Percentiles rank a stretch among this genome's conserved stretches.
phyloP scores from a whole-genome alignment of 2,113 vertebrate species.

The Jacana jacana region DNA sequence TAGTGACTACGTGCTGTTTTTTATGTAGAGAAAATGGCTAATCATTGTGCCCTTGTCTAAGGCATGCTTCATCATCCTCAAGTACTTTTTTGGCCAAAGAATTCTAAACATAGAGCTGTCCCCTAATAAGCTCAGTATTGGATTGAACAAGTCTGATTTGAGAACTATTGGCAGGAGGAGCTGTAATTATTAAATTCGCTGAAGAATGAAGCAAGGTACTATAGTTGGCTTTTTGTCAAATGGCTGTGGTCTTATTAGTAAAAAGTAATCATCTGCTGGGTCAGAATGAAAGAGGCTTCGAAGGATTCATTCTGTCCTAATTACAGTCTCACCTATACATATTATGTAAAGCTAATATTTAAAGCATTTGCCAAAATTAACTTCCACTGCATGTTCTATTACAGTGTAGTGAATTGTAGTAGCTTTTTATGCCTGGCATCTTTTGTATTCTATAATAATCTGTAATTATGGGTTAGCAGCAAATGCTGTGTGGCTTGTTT shows the following conservation, averaged over 20 bases:
- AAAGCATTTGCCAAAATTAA: slow-evolving; percentile 85
- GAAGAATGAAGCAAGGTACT: slow-evolving; percentile 78
- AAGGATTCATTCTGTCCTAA: slow-evolving; percentile 80
- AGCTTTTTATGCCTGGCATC: slow-evolving; percentile 77
- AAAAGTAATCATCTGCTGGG: slow-evolving; percentile 77
- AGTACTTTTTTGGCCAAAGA: slow-evolving; percentile 80
- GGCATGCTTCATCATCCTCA: slow-evolving; percentile 80
- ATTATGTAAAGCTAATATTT: slow-evolving; percentile 84
- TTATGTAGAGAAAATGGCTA: slow-evolving; percentile 79
- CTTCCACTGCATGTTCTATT: slow-evolving; percentile 79
- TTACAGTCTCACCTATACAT: slow-evolving; percentile 82
- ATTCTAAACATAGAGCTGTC: slow-evolving; percentile 81
- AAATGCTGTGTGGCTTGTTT: slow-evolving; percentile 80
- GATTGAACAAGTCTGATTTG: slow-evolving; percentile 80
- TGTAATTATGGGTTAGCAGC: slow-evolving; percentile 81
- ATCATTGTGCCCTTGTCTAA: slow-evolving; percentile 79
- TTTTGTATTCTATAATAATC: slow-evolving; percentile 82
- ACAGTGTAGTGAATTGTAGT: slow-evolving; percentile 74
- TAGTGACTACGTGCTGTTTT: slow-evolving; percentile 75
- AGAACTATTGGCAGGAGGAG: slow-evolving; percentile 79
- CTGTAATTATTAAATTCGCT: slow-evolving; percentile 83
- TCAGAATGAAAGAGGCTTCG: slow-evolving; percentile 76
- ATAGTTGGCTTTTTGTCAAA: slow-evolving; percentile 80
- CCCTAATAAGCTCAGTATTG: slow-evolving; percentile 82
- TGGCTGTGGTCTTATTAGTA: slow-evolving; percentile 80